These are phyloP conservation scores for Scyliorhinus canicula DNA, from an alignment of 2,797 vertebrate genomes.

Conservation along the genomic window DNA sequence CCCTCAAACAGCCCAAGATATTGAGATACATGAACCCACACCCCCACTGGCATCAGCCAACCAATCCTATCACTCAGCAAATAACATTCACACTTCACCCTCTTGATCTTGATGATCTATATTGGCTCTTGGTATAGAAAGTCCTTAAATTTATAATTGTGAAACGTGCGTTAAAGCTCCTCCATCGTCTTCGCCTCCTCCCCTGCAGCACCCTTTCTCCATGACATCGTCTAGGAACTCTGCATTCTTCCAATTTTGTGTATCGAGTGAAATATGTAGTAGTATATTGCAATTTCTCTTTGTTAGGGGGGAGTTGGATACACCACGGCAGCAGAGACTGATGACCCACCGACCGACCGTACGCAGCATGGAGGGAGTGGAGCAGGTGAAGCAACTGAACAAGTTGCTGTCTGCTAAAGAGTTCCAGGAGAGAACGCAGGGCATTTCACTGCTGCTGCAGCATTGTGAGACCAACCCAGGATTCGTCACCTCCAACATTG, in stretches of 20 bases:
- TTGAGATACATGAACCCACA: not conserved
- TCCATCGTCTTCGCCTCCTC: not conserved
- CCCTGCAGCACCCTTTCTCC: not conserved
- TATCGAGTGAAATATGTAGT: not conserved
- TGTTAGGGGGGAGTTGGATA: not conserved
- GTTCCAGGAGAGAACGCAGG: conserved; percentile 48
- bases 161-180: not conserved
- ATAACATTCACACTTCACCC: not conserved
- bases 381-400: conserved; percentile 49
- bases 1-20: not conserved
- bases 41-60: not conserved
- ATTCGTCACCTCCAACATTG: conserved; percentile 49
- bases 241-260: not conserved
- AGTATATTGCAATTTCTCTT: not conserved
- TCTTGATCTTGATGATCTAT: not conserved
- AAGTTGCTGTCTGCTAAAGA: conserved; percentile 52
- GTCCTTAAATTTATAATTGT: not conserved
- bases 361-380: not conserved
- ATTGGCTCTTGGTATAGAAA: not conserved
- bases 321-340: not conserved
- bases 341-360: not conserved
- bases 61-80: not conserved
- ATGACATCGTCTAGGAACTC: not conserved
- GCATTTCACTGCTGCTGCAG: conserved; percentile 48
- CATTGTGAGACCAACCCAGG: conserved; percentile 46